These are phyloP conservation scores for Drosophila sproati DNA, from an alignment of 1,140 invertebrate genomes.

Conservation along the genomic window DNA sequence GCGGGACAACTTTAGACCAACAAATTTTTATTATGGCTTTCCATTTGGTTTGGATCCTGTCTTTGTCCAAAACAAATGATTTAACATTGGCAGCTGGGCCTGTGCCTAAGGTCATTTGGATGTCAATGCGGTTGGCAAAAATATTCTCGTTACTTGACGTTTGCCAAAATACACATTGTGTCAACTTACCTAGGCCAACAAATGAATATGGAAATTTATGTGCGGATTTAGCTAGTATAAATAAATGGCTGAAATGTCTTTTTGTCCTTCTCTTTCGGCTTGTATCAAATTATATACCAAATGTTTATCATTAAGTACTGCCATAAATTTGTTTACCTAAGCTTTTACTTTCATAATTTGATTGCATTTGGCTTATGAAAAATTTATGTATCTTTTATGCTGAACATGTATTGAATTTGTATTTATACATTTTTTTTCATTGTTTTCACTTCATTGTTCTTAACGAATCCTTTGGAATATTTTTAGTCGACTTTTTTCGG, in stretches of 20 bases:
- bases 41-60: slow-evolving; percentile 11
- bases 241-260: neutral
- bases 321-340: no score
- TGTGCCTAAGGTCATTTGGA: slow-evolving; percentile 67
- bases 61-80: slow-evolving; percentile 7
- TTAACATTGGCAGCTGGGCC: slow-evolving; percentile 24
- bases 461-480: neutral
- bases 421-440: no score
- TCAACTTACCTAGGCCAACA: slow-evolving; percentile 37
- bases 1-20: slow-evolving; percentile 27
- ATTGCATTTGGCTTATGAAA: no score
- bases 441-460: no score
- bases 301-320: neutral
- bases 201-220: slow-evolving; percentile 15
- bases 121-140: slow-evolving; percentile 71
- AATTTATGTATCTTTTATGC: no score
- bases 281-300: neutral
- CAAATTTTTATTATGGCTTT: slow-evolving; percentile 3
- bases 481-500: neutral
- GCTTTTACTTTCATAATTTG: no score
- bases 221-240: slow-evolving; percentile 4
- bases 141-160: slow-evolving; percentile 23
- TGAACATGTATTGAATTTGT: no score
- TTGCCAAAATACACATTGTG: slow-evolving; percentile 15
- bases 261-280: neutral